These are phyloP conservation scores for Netelia inedita DNA, from an alignment of 2,888 invertebrate genomes.

Conservation along the genomic window DNA sequence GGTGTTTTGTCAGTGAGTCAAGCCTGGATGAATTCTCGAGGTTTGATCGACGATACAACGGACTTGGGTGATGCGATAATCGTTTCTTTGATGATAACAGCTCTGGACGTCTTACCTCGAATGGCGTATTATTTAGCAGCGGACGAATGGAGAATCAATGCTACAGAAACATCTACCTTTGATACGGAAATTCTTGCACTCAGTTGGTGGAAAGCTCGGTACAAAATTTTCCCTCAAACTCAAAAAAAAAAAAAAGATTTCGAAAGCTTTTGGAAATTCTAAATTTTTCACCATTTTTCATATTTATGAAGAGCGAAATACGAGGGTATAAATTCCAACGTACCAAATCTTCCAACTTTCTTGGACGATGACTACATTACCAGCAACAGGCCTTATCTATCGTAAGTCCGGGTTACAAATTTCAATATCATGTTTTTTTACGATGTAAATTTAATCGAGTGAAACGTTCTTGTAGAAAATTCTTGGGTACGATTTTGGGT, in stretches of 20 bases:
- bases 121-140: constrained; percentile 80
- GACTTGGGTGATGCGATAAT: constrained; percentile 75
- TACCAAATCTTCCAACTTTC: constrained; percentile 76
- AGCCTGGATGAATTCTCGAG: constrained; percentile 76
- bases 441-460: constrained; percentile 8
- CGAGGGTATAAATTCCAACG: constrained; percentile 73
- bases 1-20: constrained; percentile 80
- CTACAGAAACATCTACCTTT: constrained; percentile 73
- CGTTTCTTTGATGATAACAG: constrained; percentile 80
- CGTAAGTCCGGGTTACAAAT: constrained; percentile 75
- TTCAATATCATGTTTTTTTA: neutral
- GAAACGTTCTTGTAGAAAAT: constrained; percentile 75
- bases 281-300: constrained; percentile 13
- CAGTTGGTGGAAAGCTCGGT: constrained; percentile 82
- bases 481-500: constrained; percentile 77
- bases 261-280: neutral
- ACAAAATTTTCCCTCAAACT: constrained; percentile 33
- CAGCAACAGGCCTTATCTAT: constrained; percentile 80
- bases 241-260: neutral
- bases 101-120: constrained; percentile 80
- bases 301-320: constrained; percentile 74
- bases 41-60: constrained; percentile 72
- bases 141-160: constrained; percentile 81
- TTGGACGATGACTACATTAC: constrained; percentile 78
- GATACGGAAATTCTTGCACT: constrained; percentile 71